These are phyloP conservation scores for Catalaphyllia jardinei DNA, from an alignment of 64 coral and sea anemone species.

Conservation along the genomic window DNA sequence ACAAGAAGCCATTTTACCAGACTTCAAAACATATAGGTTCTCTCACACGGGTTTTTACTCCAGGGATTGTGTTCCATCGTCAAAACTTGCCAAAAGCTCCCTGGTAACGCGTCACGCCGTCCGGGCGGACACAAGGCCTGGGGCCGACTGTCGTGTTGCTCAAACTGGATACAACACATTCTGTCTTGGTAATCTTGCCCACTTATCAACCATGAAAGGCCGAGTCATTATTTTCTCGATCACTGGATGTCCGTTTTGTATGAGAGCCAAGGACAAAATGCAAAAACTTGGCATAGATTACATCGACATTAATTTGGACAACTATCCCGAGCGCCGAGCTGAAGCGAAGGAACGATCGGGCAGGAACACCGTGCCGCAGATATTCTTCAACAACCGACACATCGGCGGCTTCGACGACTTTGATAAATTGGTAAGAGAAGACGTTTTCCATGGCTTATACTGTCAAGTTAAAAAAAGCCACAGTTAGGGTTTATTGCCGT, in stretches of 20 bases:
- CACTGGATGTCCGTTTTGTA: constrained; percentile 87
- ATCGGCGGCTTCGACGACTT: constrained; percentile 94
- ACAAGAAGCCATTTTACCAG: too few species aligned
- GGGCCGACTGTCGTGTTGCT: neutral
- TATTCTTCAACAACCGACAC: constrained; percentile 94
- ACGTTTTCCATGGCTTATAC: neutral
- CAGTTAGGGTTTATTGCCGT: neutral
- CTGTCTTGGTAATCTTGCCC: neutral
- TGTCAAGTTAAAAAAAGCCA: neutral
- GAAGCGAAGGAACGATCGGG: constrained; percentile 79
- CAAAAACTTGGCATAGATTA: constrained; percentile 66
- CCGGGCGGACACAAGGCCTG: too few species aligned
- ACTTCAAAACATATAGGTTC: too few species aligned
- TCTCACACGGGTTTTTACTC: too few species aligned
- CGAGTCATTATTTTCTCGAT: constrained; percentile 79
- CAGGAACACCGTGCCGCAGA: constrained; percentile 88
- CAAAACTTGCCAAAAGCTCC: too few species aligned
- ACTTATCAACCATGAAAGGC: constrained; percentile 70
- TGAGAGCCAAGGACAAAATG: constrained; percentile 85
- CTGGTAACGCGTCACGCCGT: too few species aligned
- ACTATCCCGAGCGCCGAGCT: constrained; percentile 55
- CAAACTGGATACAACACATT: neutral
- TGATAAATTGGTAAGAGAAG: constrained; percentile 81
- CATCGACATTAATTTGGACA: constrained; percentile 93
- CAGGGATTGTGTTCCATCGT: neutral